Evolutionary conservation across 2,888 invertebrate genomes (phyloP).

Genomic region (Stenodera caucasica): DNA sequence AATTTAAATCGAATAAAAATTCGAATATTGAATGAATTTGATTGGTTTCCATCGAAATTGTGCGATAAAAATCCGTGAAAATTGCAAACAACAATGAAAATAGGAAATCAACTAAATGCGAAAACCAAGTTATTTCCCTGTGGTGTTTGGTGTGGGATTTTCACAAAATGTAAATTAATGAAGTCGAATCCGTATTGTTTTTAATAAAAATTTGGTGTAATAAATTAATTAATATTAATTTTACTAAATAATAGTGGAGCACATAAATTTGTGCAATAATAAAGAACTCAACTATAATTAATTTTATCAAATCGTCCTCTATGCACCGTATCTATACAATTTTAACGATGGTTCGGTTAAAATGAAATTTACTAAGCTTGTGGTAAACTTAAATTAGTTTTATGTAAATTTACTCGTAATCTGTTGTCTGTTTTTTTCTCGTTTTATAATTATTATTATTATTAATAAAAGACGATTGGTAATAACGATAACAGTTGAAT

Average conservation of each 20-base stretch:
- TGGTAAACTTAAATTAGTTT: slow-evolving; percentile 7
- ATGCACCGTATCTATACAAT: not conserved
- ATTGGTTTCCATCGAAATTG: not conserved
- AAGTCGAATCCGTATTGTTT: slow-evolving; percentile 11
- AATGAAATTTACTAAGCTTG: not conserved
- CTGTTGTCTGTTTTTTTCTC: not conserved
- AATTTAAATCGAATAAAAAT: too few species aligned
- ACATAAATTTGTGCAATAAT: not conserved
- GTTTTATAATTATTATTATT: not conserved
- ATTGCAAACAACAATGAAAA: slow-evolving; percentile 13
- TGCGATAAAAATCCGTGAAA: not conserved
- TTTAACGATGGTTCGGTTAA: not conserved
- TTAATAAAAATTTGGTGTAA: slow-evolving; percentile 16
- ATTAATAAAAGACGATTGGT: not conserved
- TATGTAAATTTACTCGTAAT: slow-evolving; percentile 6
- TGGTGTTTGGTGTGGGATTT: slow-evolving; percentile 12
- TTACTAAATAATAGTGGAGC: slow-evolving; percentile 6
- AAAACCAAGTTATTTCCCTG: slow-evolving; percentile 16
- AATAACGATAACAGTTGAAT: not conserved
- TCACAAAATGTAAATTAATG: slow-evolving; percentile 25
- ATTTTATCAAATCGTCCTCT: not conserved
- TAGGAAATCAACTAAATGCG: not conserved
- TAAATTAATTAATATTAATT: slow-evolving; percentile 19
- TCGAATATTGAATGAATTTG: not conserved
- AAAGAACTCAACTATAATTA: not conserved